Percentiles rank a stretch among this genome's conserved stretches.
Conservation (phyloP, 1,140 invertebrate species). For the Halyomorpha halys region DNA sequence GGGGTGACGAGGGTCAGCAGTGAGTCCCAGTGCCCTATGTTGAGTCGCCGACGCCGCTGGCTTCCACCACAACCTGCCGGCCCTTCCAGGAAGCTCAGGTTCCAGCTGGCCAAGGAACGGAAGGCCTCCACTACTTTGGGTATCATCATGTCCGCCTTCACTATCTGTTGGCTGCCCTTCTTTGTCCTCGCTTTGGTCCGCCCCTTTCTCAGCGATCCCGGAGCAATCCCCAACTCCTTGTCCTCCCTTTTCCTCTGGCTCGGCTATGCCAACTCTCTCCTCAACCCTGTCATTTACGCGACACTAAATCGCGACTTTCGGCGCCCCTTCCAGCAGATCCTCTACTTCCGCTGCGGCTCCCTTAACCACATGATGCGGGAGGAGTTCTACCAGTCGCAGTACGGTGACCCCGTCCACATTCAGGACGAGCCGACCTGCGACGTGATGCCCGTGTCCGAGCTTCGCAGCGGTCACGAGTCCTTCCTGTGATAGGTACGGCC, state of each 20-base stretch:
- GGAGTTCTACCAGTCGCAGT: constrained; percentile 85
- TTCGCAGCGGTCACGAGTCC: constrained; percentile 23
- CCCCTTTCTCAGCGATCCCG: constrained; percentile 58
- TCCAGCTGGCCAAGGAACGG: constrained; percentile 75
- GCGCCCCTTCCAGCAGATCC: constrained; percentile 81
- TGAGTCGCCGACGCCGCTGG: constrained; percentile 32
- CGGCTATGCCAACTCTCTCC: constrained; percentile 83
- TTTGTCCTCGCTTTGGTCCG: constrained; percentile 82
- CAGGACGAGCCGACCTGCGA: constrained; percentile 45
- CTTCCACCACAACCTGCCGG: constrained; percentile 31
- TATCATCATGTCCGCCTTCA: constrained; percentile 95
- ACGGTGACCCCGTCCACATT: constrained; percentile 54
- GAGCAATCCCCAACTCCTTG: constrained; percentile 49
- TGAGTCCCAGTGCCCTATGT: constrained; percentile 63
- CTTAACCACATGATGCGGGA: constrained; percentile 84
- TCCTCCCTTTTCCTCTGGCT: constrained; percentile 69
- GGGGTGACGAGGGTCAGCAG: constrained; percentile 51
- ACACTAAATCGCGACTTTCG: constrained; percentile 86
- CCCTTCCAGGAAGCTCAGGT: constrained; percentile 59
- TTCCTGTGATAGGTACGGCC: constrained; percentile 22
- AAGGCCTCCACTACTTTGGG: constrained; percentile 93
- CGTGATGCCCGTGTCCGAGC: constrained; percentile 24
- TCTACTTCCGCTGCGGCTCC: constrained; percentile 63
- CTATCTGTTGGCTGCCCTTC: constrained; percentile 93
- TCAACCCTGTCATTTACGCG: constrained; percentile 90